phyloP scores from a whole-genome alignment of 2,113 vertebrate genomes.

The Chauna torquata region DNA sequence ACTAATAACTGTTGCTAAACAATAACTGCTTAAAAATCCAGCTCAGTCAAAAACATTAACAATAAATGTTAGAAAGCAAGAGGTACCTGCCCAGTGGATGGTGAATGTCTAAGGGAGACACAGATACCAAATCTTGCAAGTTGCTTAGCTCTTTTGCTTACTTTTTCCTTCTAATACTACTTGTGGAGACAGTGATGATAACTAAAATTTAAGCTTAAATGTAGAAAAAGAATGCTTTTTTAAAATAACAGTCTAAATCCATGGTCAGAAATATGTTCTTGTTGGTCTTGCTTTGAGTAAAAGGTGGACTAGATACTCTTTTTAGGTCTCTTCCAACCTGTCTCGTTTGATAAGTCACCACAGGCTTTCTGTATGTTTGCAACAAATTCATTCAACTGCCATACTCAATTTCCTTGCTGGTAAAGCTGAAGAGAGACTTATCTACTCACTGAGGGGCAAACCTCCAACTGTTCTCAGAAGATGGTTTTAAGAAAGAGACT shows the following conservation, averaged over 20 bases:
- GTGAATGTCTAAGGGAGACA: accelerated
- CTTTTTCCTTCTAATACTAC: not conserved
- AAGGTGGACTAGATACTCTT: not conserved
- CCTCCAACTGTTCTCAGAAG: not conserved
- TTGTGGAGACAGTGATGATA: not conserved
- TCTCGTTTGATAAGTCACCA: not conserved
- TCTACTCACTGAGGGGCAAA: not conserved
- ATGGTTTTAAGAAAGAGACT: not conserved
- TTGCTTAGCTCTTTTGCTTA: not conserved
- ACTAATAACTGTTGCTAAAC: not conserved
- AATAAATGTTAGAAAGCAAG: not conserved
- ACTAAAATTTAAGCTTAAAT: not conserved
- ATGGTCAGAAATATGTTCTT: not conserved
- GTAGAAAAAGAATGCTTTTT: not conserved
- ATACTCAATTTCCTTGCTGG: not conserved
- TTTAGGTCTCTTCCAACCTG: not conserved
- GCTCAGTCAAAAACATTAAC: not conserved
- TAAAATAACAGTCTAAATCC: not conserved
- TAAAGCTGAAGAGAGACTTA: accelerated
- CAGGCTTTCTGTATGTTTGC: not conserved
- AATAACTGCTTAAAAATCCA: not conserved
- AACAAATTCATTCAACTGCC: not conserved
- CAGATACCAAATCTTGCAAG: accelerated
- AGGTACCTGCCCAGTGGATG: not conserved
- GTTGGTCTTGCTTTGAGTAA: not conserved